Percentiles rank a stretch among this genome's conserved stretches.
Evolutionary conservation across 2,113 vertebrate genomes (phyloP).

Genomic region (Hydrolagus affinis): DNA sequence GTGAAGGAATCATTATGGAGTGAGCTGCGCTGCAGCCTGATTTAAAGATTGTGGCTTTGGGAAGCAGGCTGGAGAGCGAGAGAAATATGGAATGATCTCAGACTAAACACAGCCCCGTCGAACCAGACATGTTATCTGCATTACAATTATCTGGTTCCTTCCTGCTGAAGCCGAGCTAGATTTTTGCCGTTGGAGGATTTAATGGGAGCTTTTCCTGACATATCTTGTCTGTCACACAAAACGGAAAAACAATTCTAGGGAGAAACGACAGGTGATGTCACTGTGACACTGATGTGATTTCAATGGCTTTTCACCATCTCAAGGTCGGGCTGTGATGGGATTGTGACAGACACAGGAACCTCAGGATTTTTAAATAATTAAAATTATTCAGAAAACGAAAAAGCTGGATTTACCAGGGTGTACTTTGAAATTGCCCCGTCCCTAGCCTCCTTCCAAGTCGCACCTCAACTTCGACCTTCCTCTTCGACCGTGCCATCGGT

Average conservation of each 20-base stretch:
- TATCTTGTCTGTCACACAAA: conserved; percentile 7
- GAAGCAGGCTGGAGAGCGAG: background rate
- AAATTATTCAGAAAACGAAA: conserved; percentile 12
- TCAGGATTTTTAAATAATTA: conserved; percentile 11
- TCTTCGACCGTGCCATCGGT: too few relatives aligned
- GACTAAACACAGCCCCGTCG: background rate
- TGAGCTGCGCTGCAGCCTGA: background rate
- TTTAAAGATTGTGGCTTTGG: background rate
- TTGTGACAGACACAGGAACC: conserved; percentile 6
- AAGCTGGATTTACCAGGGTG: background rate
- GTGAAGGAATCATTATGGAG: background rate
- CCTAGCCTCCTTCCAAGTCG: too few relatives aligned
- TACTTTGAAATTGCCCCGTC: too few relatives aligned
- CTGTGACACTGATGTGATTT: conserved; percentile 6
- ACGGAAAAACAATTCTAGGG: conserved; percentile 3
- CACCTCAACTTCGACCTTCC: too few relatives aligned
- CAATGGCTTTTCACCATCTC: conserved; percentile 8
- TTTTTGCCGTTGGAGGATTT: background rate
- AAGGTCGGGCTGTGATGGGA: conserved; percentile 15
- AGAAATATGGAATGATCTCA: conserved; percentile 1
- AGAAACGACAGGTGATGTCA: background rate
- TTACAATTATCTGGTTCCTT: background rate
- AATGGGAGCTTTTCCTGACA: background rate
- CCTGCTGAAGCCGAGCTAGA: background rate
- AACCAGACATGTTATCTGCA: background rate